These are phyloP conservation scores for Meles meles DNA, from an alignment of 2,113 vertebrate species.

Conservation along the genomic window DNA sequence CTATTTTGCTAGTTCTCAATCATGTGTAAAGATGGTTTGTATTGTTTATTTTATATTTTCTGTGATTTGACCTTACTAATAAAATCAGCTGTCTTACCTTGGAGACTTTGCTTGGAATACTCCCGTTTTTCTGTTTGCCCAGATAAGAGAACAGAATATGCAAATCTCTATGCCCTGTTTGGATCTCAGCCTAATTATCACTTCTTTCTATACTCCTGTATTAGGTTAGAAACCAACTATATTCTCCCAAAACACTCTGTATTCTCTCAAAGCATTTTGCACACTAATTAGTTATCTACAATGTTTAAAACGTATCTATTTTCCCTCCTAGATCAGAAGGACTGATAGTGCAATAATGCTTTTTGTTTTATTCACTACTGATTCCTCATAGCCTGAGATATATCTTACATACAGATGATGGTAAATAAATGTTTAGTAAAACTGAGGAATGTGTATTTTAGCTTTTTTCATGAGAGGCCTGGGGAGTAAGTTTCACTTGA, in stretches of 20 bases:
- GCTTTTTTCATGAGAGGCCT: not conserved
- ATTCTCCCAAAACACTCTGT: not conserved
- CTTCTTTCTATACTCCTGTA: not conserved
- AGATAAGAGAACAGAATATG: not conserved
- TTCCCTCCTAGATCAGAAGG: not conserved
- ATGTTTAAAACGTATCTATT: not conserved
- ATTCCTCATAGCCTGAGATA: not conserved
- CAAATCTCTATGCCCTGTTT: not conserved
- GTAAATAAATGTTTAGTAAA: not conserved
- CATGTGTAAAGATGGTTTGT: not conserved
- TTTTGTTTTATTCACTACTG: not conserved
- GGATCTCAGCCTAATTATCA: not conserved
- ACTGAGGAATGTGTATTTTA: not conserved
- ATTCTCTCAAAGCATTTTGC: not conserved
- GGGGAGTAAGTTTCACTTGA: not conserved
- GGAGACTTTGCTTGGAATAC: not conserved
- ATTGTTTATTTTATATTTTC: not conserved
- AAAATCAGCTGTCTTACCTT: not conserved
- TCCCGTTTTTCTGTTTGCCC: not conserved
- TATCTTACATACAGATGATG: not conserved
- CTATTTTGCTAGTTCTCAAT: not conserved
- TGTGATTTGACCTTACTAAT: not conserved
- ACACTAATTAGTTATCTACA: not conserved
- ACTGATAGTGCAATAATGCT: not conserved
- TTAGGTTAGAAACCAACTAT: not conserved